Evolutionary conservation across 1,140 invertebrate species (phyloP), one percentile per base, ranked within the genome.

Genomic region (Pseudoatta argentina): DNA sequence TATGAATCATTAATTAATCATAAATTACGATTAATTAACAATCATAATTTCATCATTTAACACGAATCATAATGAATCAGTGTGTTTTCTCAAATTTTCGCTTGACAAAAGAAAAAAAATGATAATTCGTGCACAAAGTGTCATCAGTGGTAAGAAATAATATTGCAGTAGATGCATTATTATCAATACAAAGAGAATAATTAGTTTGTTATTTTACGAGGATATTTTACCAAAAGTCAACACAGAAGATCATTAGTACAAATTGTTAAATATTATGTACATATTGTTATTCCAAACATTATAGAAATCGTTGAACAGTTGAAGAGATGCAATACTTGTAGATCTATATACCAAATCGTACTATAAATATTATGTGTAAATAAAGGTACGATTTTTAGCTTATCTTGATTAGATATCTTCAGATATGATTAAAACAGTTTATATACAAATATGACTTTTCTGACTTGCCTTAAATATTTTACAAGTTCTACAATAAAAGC

Each of bases 231-330:
- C 44, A 59, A 89, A 39, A 57, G 24, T 8, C 48, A 57, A 53
- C 64, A 86, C 30, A 39, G 69, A 53, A 61, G 61, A 21, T 75
- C 63, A 59, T 69, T 90, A 90, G 86, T 90, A 90, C 86, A 90
- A 90, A 90, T 86, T 87, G 86, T 90, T 90, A 77, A 87, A 83
- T 87, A 81, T 73, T 86, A 81, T 90, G 81, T 90, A 90, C 5
- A 90, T 86, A 87, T 76, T 89, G 87, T 90, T 90, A 89, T 81
- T 59, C 44, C 39, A 87, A 85, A 78, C 63, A 57, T 79, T 90
- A 87, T 89, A 89, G 82, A 89, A 48, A 79, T 24, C 82, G 73
- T 89, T 89, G 21, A 89, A 75, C 21, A 78, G 34, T 53, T 88
- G 76, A 55, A 86, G 30, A 57, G n/a, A 89, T 72, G 66, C 64